Evolutionary conservation across 1,140 invertebrate species (phyloP), one percentile per base, ranked within the genome.

Genomic region (Eriosoma lanigerum): DNA sequence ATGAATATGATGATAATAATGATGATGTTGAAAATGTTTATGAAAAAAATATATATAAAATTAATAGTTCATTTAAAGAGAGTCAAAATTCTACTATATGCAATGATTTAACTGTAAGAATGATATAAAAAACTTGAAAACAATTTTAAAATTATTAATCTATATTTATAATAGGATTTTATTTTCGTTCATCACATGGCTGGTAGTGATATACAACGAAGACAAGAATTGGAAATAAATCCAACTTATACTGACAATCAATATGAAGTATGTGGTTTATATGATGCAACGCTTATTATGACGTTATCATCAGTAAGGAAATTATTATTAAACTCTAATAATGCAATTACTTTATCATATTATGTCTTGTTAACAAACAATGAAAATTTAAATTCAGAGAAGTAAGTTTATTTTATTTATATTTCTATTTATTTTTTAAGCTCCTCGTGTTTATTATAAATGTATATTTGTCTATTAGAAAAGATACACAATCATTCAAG

Each of bases 311-410:
- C 73, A 46, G 56, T 60, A 24, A 56, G 60, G 17, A 15, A 46
- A 21, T 48, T 60, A 29, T 44, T 54, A 38, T 76, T 76, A n/a
- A 56, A 62, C 24, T 19, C 32, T 26, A 48, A n/a, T 19, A 62
- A 78, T 26, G 38, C 46, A 60, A 78, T 78, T 19, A 46, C 32
- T 24, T 21, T 78, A 26, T 44, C 75, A 0, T 78, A 78, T 78
- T 62, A 78, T 10, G 54, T 78, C 13, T n/a, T 78, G 56, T 24
- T 78, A 17, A 78, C 75, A 26, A 58, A 60, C 12, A 60, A 78
- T 19, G 50, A 76, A 24, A 78, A 62, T 26, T 13, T 44, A 29
- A 26, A 62, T 48, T 44, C 46, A 0, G 44, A 46, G 17, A 76
- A 58, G 50, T 72, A 52, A 24, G 72, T 66, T 17, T 10, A 70